Evolutionary conservation across 2,888 invertebrate species (phyloP), one percentile per base, ranked within the genome.

Genomic region (Willowsia nigromaculata): DNA sequence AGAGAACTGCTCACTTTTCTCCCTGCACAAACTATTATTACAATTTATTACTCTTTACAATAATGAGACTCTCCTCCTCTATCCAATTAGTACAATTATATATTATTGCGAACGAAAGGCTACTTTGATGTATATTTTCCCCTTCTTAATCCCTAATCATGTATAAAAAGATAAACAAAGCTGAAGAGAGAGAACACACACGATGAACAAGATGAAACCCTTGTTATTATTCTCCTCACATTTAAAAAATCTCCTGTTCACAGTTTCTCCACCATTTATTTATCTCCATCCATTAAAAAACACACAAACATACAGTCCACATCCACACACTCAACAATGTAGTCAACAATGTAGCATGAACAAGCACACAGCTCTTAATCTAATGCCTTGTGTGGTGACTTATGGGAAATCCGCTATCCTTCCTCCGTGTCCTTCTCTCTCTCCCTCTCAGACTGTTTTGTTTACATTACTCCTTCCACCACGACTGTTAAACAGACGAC

Each of bases 381-480:
- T n/a, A n/a, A n/a, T n/a, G n/a, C n/a, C n/a, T n/a, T n/a, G n/a
- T n/a, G n/a, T n/a, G n/a, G n/a, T n/a, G n/a, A n/a, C n/a, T n/a
- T n/a, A n/a, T n/a, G n/a, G n/a, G n/a, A n/a, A n/a, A n/a, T 56
- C 7, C 25, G 7, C 56, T 62, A 6, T 62, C 13, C 30, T 9
- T 56, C 30, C 30, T 62, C 30, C 25, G 30, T 25, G 27, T 30
- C 62, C 30, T 1, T 27, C 15, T 9, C 27, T 62, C n/a, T 53
- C 50, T 47, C 2, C 15, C 47, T 15, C 2, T 15, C 47, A 47
- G n/a, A 4, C 15, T 65, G 62, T 33, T 53, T 78, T 53, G 33
- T 80, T 80, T 80, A 80, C 78, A 78, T 74, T 53, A 80, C 56
- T 56, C 53, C 53, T 22, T 53, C 78, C 56, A 33, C 78, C 78